Evolutionary conservation across 35 echinoderm and acorn worm genomes (phyloP).

Genomic region (Apostichopus californicus): DNA sequence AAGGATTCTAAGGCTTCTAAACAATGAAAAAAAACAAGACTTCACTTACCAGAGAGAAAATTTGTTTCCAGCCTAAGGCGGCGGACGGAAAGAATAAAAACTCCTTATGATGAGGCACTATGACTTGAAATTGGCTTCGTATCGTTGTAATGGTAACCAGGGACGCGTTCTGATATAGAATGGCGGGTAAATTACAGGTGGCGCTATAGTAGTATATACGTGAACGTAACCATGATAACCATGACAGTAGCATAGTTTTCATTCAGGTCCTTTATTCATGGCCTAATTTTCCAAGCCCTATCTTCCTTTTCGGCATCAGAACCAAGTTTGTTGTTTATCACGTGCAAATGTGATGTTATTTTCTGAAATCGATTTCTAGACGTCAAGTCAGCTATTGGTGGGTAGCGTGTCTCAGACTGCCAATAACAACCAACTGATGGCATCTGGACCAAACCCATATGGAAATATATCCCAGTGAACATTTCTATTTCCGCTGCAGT

Average conservation of each 20-base stretch:
- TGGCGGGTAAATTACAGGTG: no score
- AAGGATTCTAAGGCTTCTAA: no score
- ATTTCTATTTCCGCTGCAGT: conserved; percentile 22
- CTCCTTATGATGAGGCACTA: no score
- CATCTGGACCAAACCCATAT: conserved; percentile 59
- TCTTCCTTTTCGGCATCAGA: conserved; percentile 48
- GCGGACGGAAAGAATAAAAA: no score
- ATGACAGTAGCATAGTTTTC: neutral
- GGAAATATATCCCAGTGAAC: conserved; percentile 52
- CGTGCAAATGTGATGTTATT: conserved; percentile 11
- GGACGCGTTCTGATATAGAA: no score
- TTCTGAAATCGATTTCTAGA: conserved; percentile 41
- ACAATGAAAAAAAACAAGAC: no score
- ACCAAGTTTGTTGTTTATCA: conserved; percentile 1
- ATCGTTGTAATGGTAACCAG: no score
- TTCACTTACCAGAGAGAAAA: no score
- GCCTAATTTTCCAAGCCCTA: conserved; percentile 41
- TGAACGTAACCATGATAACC: no score
- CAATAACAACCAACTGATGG: conserved; percentile 3
- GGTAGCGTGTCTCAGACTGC: conserved; percentile 33
- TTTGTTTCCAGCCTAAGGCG: no score
- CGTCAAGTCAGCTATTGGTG: conserved; percentile 30
- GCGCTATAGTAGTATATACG: no score
- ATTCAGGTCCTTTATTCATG: neutral
- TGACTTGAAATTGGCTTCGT: no score